phyloP scores from a whole-genome alignment of 2,888 invertebrate species.

The Drepanosiphum platanoidis region DNA sequence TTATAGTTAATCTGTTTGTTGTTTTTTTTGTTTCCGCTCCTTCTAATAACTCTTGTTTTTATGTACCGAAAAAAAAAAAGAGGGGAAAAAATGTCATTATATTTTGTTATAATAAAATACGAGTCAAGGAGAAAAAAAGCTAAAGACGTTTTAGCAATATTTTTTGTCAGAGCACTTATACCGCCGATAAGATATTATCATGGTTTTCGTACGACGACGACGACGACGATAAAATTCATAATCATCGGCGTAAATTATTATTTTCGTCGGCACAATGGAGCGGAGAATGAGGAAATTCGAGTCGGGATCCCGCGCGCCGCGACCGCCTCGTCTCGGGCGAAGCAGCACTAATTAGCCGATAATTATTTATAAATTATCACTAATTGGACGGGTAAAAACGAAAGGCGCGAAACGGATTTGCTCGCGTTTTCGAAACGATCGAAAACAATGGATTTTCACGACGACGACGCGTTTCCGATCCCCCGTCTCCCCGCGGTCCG shows the following conservation, averaged over 20 bases:
- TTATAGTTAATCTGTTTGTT: too few species aligned
- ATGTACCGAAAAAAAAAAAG: too few species aligned
- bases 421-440: neutral
- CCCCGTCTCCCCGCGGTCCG: too few species aligned
- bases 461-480: neutral
- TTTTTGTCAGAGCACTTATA: neutral
- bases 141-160: too few species aligned
- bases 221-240: neutral
- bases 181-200: conserved; percentile 27
- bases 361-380: conserved; percentile 18
- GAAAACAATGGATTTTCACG: neutral
- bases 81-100: too few species aligned
- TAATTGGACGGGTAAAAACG: neutral
- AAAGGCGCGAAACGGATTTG: neutral
- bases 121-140: too few species aligned
- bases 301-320: too few species aligned
- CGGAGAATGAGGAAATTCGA: neutral
- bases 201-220: neutral
- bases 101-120: too few species aligned
- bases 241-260: conserved; percentile 17
- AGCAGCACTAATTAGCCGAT: neutral
- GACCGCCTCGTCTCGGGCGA: neutral
- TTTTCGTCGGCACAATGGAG: neutral
- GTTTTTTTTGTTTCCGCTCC: too few species aligned
- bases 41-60: too few species aligned